Evolutionary conservation across 2,888 invertebrate genomes (phyloP).

Genomic region (Bursaphelenchus okinawaensis): DNA sequence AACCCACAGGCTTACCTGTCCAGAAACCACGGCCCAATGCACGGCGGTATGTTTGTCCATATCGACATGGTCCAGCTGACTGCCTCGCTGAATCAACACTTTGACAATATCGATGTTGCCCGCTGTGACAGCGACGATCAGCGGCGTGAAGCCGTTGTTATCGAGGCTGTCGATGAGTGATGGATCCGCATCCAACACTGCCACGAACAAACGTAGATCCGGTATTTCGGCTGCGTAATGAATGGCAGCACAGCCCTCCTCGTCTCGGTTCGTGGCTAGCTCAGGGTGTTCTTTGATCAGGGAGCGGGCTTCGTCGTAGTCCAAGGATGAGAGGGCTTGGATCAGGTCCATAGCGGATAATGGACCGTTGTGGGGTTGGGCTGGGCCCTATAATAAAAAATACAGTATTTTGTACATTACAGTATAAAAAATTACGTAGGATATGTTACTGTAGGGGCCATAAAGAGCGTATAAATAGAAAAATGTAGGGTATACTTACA

Average conservation of each 20-base stretch:
- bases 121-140: conserved; percentile 89
- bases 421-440: too few species aligned
- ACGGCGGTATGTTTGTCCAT: conserved; percentile 89
- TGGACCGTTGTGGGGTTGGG: too few species aligned
- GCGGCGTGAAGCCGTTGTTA: conserved; percentile 81
- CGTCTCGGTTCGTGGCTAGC: not conserved
- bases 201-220: conserved; percentile 68
- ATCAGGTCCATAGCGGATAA: not conserved
- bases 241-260: conserved; percentile 59
- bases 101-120: conserved; percentile 81
- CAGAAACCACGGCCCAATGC: conserved; percentile 84
- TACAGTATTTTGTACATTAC: too few species aligned
- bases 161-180: conserved; percentile 76
- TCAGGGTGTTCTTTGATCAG: not conserved
- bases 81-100: conserved; percentile 74
- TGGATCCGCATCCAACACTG: conserved; percentile 74
- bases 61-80: conserved; percentile 82
- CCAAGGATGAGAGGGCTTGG: not conserved
- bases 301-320: not conserved
- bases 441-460: too few species aligned
- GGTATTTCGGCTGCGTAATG: conserved; percentile 80
- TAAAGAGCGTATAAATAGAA: too few species aligned
- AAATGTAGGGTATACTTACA: too few species aligned
- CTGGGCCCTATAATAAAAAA: too few species aligned
- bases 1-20: conserved; percentile 39